These are phyloP conservation scores for Cataglyphis altisquamis DNA, from an alignment of 2,888 invertebrate genomes.

Conservation along the genomic window DNA sequence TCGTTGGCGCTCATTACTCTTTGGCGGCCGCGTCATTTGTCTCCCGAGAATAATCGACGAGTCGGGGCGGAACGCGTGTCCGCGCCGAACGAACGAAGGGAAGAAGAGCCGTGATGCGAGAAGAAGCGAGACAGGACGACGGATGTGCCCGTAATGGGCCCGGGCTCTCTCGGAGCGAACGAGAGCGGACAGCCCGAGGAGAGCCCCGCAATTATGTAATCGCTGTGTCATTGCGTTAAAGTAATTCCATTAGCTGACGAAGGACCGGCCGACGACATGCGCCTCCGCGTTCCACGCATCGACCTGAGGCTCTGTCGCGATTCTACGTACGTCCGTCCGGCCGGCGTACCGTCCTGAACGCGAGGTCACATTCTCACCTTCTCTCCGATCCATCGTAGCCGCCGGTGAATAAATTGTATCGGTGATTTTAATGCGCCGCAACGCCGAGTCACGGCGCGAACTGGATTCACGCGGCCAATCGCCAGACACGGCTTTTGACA, in stretches of 20 bases:
- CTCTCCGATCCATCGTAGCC: conserved; percentile 16
- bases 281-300: conserved; percentile 32
- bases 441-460: conserved; percentile 58
- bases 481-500: background rate
- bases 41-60: conserved; percentile 78
- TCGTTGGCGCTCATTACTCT: conserved; percentile 79
- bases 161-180: conserved; percentile 67
- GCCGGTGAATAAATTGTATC: conserved; percentile 60
- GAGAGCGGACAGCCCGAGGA: conserved; percentile 64
- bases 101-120: conserved; percentile 2
- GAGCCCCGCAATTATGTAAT: conserved; percentile 82
- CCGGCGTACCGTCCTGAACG: conserved; percentile 50
- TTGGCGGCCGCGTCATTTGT: conserved; percentile 79
- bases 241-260: conserved; percentile 84
- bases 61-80: conserved; percentile 52
- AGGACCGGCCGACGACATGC: conserved; percentile 51
- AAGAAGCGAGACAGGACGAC: conserved; percentile 40
- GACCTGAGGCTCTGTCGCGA: conserved; percentile 49
- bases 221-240: conserved; percentile 85
- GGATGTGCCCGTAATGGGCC: conserved; percentile 64
- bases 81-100: conserved; percentile 34
- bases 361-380: conserved; percentile 68
- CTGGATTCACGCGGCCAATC: conserved; percentile 55
- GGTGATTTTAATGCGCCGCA: conserved; percentile 66
- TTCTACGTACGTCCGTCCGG: background rate